Evolutionary conservation across 2,113 vertebrate species (phyloP), one percentile per base, ranked within the genome.

Genomic region (Oryzias melastigma): DNA sequence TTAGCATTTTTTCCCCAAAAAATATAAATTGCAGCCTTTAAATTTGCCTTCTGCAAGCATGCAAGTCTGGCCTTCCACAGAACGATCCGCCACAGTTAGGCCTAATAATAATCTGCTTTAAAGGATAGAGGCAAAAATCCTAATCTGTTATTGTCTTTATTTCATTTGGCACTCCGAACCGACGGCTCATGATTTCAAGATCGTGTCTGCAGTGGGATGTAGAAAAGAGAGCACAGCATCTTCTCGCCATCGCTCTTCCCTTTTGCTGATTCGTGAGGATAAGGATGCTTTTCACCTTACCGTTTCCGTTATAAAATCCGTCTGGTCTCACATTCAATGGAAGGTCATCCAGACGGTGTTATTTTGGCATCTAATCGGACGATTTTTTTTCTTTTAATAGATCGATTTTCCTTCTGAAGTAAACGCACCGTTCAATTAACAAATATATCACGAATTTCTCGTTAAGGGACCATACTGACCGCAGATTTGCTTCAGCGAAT

Each of bases 201-300:
- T n/a, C 17, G 5, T 35, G 45, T 35, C 24, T 25, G 18, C 8
- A 24, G 10, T 8, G 10, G 35, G 35, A 35, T 35, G 15, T 48
- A 44, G 1, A 43, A n/a, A 35, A 27, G 1, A 43, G 42, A n/a
- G 1, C 24, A 6, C 2, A 19, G 52, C 45, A 66, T 15, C 22
- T 22, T 42, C 53, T 25, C 27, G 16, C 35, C 42, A 60, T 13
- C 14, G 17, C 20, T 75, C 42, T 65, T 49, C 46, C 44, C 56
- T 58, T 49, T 40, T 45, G 35, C 22, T 56, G 1, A 35, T 43
- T 41, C 17, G 62, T 60, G 22, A 25, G 35, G 19, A 46, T 52
- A 52, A 71, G 65, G 80, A 85, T 77, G 78, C 73, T 67, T 27
- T 14, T 72, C 57, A 75, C 52, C 91, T 92, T 88, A 90, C 88